A percentile compares a stretch with the other conserved stretches of the same genome.
Evolutionary conservation across 1,140 invertebrate genomes (phyloP).

Genomic region (Chelonus insularis): DNA sequence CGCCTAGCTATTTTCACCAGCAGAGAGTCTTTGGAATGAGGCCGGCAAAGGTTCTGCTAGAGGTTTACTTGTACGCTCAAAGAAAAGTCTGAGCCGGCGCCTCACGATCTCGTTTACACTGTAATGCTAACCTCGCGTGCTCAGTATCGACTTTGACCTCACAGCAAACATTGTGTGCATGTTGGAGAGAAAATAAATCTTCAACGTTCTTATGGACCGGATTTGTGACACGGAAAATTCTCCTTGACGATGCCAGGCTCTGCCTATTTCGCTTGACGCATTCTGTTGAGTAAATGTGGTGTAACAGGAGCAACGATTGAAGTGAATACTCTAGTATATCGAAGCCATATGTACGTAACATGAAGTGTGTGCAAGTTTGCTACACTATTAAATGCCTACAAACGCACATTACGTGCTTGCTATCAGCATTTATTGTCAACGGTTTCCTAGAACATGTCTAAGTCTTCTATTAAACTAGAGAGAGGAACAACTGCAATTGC

Average conservation of each 20-base stretch:
- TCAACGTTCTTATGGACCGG: not conserved
- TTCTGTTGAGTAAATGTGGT: no score
- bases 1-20: not conserved
- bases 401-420: no score
- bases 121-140: constrained; percentile 31
- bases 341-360: no score
- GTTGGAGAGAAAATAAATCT: constrained; percentile 15
- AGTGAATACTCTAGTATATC: no score
- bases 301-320: no score
- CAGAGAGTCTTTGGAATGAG: not conserved
- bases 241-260: not conserved
- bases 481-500: no score
- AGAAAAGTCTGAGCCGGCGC: constrained; percentile 20
- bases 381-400: no score
- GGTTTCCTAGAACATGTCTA: no score
- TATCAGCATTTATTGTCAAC: no score
- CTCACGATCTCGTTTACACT: constrained; percentile 18
- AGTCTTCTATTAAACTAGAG: no score
- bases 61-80: constrained; percentile 12
- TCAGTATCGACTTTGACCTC: constrained; percentile 33
- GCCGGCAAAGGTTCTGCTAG: not conserved
- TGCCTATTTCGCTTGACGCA: no score
- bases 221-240: constrained; percentile 17
- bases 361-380: no score
- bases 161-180: constrained; percentile 15